A percentile compares a stretch with the other conserved stretches of the same genome.
phyloP scores from a whole-genome alignment of 2,888 invertebrate genomes.

The Epicampocera succincta region DNA sequence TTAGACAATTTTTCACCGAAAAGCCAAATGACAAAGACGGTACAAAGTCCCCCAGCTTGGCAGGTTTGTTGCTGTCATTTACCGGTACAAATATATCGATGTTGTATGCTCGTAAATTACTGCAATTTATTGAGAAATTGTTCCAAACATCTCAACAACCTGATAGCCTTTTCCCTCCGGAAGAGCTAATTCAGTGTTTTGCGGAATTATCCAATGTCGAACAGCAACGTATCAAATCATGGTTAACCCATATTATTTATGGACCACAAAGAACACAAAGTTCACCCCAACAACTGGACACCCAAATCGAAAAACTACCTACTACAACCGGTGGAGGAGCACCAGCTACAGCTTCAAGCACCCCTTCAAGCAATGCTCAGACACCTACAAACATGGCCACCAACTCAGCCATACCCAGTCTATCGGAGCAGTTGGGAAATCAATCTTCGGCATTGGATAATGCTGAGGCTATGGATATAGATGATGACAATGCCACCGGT shows the following conservation, averaged over 20 bases:
- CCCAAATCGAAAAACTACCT: constrained; percentile 67
- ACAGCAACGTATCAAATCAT: constrained; percentile 84
- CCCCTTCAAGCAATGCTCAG: constrained; percentile 83
- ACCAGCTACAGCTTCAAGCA: constrained; percentile 76
- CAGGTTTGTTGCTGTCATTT: constrained; percentile 90
- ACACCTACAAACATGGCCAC: constrained; percentile 83
- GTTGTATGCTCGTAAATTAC: constrained; percentile 88
- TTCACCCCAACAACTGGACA: constrained; percentile 63
- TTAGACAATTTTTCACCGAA: constrained; percentile 88
- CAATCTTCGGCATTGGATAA: constrained; percentile 75
- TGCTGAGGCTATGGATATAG: constrained; percentile 81
- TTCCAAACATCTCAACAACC: constrained; percentile 86
- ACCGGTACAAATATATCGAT: constrained; percentile 88
- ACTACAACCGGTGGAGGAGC: constrained; percentile 50
- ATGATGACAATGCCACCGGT: constrained; percentile 79
- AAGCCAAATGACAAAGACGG: constrained; percentile 81
- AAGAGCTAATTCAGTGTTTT: constrained; percentile 86
- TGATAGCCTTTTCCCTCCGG: constrained; percentile 85
- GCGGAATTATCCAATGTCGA: constrained; percentile 86
- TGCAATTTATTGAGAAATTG: constrained; percentile 90
- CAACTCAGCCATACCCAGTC: constrained; percentile 81
- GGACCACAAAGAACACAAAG: constrained; percentile 81
- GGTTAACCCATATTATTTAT: constrained; percentile 86
- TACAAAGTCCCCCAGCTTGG: constrained; percentile 84
- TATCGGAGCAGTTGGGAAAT: constrained; percentile 79